phyloP scores from a whole-genome alignment of 1,140 invertebrate species.

The Probaryconus sp. region DNA sequence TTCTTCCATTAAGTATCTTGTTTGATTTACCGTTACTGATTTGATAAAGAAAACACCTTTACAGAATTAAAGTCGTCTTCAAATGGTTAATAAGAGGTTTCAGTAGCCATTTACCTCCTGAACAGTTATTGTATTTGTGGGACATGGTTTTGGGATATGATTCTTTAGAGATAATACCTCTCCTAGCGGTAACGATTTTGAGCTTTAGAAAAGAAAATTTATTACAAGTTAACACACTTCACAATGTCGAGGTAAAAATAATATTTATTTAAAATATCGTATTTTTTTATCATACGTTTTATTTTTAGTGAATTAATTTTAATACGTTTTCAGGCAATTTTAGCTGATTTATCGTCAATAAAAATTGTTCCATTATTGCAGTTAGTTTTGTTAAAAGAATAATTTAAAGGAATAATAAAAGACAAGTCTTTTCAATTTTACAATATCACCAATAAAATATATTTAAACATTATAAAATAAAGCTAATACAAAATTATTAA shows the following conservation, averaged over 20 bases:
- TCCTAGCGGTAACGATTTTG: slow-evolving; percentile 93
- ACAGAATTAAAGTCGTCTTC: slow-evolving; percentile 91
- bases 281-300: neutral
- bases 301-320: neutral
- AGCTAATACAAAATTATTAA: no score
- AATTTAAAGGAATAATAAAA: slow-evolving; percentile 16
- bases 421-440: neutral
- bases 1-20: neutral
- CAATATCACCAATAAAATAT: no score
- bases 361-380: slow-evolving; percentile 91
- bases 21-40: no score
- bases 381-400: slow-evolving; percentile 81
- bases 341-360: slow-evolving; percentile 93
- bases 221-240: slow-evolving; percentile 90
- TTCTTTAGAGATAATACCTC: slow-evolving; percentile 91
- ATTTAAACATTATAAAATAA: no score
- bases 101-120: slow-evolving; percentile 93
- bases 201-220: slow-evolving; percentile 94
- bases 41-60: no score
- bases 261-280: slow-evolving; percentile 22
- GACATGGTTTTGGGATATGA: slow-evolving; percentile 95
- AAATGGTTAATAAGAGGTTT: slow-evolving; percentile 98
- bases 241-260: slow-evolving; percentile 88
- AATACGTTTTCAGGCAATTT: slow-evolving; percentile 83
- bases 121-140: slow-evolving; percentile 95